These are phyloP conservation scores for Lottia gigantea DNA, from an alignment of 2,888 invertebrate species.

Conservation along the genomic window DNA sequence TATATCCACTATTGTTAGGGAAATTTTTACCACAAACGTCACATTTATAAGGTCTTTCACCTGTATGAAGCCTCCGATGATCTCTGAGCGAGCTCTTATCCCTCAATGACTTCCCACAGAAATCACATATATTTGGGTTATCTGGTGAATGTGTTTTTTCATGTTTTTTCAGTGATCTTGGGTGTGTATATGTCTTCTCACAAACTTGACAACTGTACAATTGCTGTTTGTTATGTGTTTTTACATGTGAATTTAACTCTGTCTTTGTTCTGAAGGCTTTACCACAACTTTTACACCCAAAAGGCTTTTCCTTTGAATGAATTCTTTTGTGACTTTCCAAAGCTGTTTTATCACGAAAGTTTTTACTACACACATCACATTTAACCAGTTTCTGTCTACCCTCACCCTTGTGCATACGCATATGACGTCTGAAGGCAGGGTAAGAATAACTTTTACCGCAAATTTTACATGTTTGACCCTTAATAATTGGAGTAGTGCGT, in stretches of 20 bases:
- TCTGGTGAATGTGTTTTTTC: background rate
- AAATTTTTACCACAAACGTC: background rate
- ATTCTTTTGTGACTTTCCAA: background rate
- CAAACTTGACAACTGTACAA: background rate
- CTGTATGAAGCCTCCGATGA: background rate
- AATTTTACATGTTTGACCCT: too few relatives aligned
- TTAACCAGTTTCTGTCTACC: background rate
- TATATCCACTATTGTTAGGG: background rate
- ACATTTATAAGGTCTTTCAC: background rate
- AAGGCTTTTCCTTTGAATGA: background rate
- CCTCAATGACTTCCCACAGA: background rate
- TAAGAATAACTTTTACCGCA: too few relatives aligned
- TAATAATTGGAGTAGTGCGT: too few relatives aligned
- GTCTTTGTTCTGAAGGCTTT: background rate
- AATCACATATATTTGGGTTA: background rate
- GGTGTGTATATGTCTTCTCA: background rate
- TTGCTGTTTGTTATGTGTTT: background rate
- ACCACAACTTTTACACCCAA: background rate
- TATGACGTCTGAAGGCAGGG: background rate
- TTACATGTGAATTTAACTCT: background rate
- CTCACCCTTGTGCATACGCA: background rate
- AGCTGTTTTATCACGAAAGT: background rate
- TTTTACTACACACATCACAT: constrained; percentile 4
- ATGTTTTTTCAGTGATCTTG: background rate
- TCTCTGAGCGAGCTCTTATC: background rate